Conservation (phyloP, 1,140 invertebrate genomes). For the Drosophila lacteicornis region DNA sequence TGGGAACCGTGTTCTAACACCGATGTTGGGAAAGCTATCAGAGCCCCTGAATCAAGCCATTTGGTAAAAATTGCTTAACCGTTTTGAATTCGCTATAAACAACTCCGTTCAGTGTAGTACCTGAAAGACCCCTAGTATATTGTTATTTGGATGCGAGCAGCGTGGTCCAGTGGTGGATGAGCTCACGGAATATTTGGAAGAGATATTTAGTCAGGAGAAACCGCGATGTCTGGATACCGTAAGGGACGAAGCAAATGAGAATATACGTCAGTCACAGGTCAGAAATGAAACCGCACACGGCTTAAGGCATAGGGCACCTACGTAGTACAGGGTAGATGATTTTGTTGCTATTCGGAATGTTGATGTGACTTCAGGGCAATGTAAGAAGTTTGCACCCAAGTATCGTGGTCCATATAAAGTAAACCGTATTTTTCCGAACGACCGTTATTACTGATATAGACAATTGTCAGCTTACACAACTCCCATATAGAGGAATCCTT, state of each 20-base stretch:
- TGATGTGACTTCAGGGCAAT: too few species aligned
- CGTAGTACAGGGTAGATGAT: neutral
- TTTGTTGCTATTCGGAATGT: neutral
- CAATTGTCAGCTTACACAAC: too few species aligned
- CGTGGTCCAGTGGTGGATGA: slow-evolving; percentile 1
- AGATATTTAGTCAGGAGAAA: neutral
- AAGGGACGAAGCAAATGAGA: neutral
- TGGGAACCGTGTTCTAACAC: slow-evolving; percentile 3
- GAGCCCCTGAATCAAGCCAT: too few species aligned
- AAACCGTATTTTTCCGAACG: neutral
- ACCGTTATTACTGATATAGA: too few species aligned
- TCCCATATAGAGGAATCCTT: too few species aligned
- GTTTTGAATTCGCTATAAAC: neutral
- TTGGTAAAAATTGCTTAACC: too few species aligned
- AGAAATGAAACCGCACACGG: neutral
- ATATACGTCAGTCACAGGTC: neutral
- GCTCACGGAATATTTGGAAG: neutral
- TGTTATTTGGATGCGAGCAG: neutral
- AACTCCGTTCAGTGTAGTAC: slow-evolving; percentile 1
- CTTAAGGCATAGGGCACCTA: neutral
- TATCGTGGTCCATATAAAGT: neutral
- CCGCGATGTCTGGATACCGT: neutral
- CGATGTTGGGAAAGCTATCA: neutral
- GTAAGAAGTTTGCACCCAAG: too few species aligned
- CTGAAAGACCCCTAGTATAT: neutral